Conservation (phyloP, 2,888 invertebrate species). For the Halictus quadricinctus region DNA sequence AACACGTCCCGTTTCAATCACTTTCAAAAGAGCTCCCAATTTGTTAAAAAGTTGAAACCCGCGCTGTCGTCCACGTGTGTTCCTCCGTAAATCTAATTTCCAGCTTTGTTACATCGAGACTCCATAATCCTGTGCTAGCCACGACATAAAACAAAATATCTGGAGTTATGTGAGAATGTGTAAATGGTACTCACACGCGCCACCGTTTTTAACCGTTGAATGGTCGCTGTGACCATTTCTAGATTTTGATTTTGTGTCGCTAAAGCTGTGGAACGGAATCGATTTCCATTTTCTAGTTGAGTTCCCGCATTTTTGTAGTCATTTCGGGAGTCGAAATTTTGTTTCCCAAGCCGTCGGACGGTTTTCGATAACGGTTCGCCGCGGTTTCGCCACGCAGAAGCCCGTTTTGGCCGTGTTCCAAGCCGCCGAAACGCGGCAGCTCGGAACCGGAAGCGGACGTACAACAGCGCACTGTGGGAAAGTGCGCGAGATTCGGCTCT, state of each 20-base stretch:
- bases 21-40: neutral
- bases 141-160: too few species aligned
- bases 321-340: neutral
- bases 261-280: too few species aligned
- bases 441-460: conserved; percentile 34
- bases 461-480: neutral
- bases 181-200: too few species aligned
- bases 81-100: too few species aligned
- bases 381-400: conserved; percentile 26
- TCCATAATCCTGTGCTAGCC: too few species aligned
- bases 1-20: neutral
- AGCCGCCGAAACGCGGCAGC: conserved; percentile 5
- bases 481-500: conserved; percentile 1
- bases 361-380: conserved; percentile 22
- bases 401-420: conserved; percentile 37
- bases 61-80: too few species aligned
- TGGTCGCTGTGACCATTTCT: neutral
- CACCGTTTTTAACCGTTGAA: too few species aligned
- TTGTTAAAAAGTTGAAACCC: neutral
- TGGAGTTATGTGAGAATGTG: too few species aligned
- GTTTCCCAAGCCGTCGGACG: neutral
- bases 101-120: too few species aligned
- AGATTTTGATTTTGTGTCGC: neutral
- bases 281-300: neutral
- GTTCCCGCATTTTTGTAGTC: neutral